phyloP scores from a whole-genome alignment of 35 echinoderm and acorn worm species.

The Chiridota heheva region DNA sequence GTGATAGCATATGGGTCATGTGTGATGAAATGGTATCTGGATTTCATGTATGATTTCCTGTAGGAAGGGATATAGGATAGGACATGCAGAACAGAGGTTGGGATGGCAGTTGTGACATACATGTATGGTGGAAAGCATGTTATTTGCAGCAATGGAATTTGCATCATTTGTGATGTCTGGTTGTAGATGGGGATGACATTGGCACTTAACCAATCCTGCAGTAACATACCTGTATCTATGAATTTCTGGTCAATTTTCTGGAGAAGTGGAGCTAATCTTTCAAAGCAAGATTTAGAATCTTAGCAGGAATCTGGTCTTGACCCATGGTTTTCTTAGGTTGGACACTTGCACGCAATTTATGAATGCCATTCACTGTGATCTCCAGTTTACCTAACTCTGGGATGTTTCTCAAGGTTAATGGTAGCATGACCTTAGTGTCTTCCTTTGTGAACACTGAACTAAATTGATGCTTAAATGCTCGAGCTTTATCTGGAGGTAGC shows the following conservation, averaged over 20 bases:
- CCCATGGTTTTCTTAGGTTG: not conserved
- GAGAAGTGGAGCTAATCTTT: conserved; percentile 3
- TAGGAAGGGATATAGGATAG: too few relatives aligned
- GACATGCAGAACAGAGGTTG: too few relatives aligned
- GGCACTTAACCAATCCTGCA: conserved; percentile 40
- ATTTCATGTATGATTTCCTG: too few relatives aligned
- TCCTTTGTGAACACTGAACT: conserved; percentile 21
- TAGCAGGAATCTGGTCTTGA: conserved; percentile 1
- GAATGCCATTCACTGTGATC: conserved; percentile 17
- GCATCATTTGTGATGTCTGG: too few relatives aligned
- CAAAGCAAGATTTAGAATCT: not conserved
- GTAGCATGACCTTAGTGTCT: not conserved
- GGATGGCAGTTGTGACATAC: too few relatives aligned
- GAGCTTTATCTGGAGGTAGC: conserved; percentile 10
- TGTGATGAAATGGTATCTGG: too few relatives aligned
- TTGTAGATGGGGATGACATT: conserved; percentile 54
- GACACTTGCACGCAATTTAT: not conserved
- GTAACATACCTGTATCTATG: conserved; percentile 7
- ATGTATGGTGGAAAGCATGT: too few relatives aligned
- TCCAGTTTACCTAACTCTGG: conserved; percentile 20
- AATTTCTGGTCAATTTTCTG: conserved; percentile 55
- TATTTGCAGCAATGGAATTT: too few relatives aligned
- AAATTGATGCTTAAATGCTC: conserved; percentile 20
- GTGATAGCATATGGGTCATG: too few relatives aligned
- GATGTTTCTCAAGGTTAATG: not conserved